Evolutionary conservation across 2,888 invertebrate species (phyloP), one percentile per base, ranked within the genome.

Genomic region (Melinopterus prodromus): DNA sequence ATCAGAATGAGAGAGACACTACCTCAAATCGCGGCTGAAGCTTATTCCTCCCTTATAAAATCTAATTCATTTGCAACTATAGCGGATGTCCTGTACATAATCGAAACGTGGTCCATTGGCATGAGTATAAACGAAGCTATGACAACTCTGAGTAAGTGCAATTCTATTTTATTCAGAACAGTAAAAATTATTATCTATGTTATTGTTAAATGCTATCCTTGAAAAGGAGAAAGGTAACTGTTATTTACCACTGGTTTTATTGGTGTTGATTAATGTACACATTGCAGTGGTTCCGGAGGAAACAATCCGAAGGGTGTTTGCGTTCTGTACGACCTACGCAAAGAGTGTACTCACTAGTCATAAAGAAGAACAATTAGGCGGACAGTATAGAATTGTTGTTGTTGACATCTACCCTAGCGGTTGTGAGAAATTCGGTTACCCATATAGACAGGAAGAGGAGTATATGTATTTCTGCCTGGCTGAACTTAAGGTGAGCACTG

Each of bases 391-490:
- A 76, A 92, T 94, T 70, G 91, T 94, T n/a, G 88, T 94, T 12
- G 91, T 92, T 0, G 94, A 94, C 83, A 90, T 93, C 86, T 94
- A 92, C 86, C 94, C 94, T 0, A 88, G 91, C 74, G 90, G 91
- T 69, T 91, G 90, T 6, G 90, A 90, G 0, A 91, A 91, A 78
- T 92, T 92, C 9, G 90, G 88, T 16, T 86, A 86, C 72, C 87
- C 86, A 78, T 85, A 87, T 37, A 89, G 91, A 0, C 92, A 92
- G 80, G 91, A 92, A 80, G 89, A 88, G 80, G 90, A 90, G 83
- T 92, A 92, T 79, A 92, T 94, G 53, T 53, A 53, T 84, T 87
- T 94, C 16, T 94, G 94, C 89, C 89, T 94, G 6, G 93, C 93
- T 16, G 94, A 94, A 87, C 92, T 92, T 70, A 92, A 91, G 85